These are phyloP conservation scores for Oscheius sp. DNA, from an alignment of 2,888 invertebrate genomes.

Conservation along the genomic window DNA sequence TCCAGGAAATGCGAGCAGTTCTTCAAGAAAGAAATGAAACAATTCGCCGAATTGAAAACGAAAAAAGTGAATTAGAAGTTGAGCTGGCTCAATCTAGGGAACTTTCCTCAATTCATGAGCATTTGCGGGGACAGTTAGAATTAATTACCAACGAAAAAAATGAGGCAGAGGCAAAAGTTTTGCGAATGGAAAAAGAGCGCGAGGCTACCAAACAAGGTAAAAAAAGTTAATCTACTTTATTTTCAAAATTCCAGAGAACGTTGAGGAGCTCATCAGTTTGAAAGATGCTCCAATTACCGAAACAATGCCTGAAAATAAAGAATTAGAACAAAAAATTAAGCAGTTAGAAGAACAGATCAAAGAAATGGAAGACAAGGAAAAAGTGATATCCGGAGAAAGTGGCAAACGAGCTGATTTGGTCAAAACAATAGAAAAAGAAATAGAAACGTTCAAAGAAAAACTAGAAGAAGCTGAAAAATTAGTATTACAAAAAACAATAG, in stretches of 20 bases:
- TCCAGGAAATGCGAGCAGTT: constrained; percentile 13
- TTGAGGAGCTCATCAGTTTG: constrained; percentile 8
- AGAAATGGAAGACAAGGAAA: neutral
- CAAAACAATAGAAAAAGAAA: neutral
- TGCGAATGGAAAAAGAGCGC: constrained; percentile 1
- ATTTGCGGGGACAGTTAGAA: constrained; percentile 22
- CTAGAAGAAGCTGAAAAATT: constrained; percentile 1
- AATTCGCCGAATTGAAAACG: constrained; percentile 9
- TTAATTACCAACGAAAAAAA: constrained; percentile 19
- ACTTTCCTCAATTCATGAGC: constrained; percentile 27
- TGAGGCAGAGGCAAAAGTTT: constrained; percentile 15
- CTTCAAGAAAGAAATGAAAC: constrained; percentile 25
- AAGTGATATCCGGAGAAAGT: too few relatives aligned
- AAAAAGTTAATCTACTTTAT: too few relatives aligned
- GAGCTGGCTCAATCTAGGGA: constrained; percentile 26
- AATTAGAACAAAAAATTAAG: neutral
- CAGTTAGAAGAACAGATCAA: neutral
- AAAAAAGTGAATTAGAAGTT: constrained; percentile 21
- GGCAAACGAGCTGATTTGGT: too few relatives aligned
- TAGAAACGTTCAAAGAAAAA: neutral
- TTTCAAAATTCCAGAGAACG: neutral
- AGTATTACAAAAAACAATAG: neutral
- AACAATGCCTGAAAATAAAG: neutral
- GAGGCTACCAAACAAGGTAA: constrained; percentile 7
- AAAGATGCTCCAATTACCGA: neutral